Evolutionary conservation across 2,113 vertebrate genomes (phyloP), one percentile per base, ranked within the genome.

Genomic region (Cariama cristata): DNA sequence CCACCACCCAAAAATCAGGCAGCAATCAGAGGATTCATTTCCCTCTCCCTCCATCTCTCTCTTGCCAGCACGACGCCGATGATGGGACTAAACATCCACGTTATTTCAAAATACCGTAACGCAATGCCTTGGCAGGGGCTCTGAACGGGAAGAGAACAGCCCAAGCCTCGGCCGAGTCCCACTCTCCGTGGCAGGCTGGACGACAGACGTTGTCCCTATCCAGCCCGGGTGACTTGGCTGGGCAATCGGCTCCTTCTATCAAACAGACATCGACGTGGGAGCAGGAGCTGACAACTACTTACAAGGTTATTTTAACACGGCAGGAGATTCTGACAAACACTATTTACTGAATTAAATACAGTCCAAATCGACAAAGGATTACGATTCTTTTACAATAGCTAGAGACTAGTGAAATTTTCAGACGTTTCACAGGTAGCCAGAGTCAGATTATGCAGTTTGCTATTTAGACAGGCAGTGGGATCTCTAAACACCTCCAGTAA

Each of bases 21-120:
- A 74, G 52, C 40, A 33, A 7, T 32, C 49, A 32, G 17, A 73
- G 64, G 10, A 33, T 33, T 58, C 30, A 11, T 4, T 17, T 58
- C 74, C 72, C 19, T 32, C 30, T 16, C 23, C 44, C 28, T 74
- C 58, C 62, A 35, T 0, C 67, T 64, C n/a, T n/a, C 45, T 55
- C 35, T 28, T 7, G 8, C 50, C 38, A 58, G 28, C 49, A 68
- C 3, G 3, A n/a, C 62, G 20, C 24, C 1, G 1, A n/a, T 1
- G 17, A 55, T 4, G 14, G 11, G n/a, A 23, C 66, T n/a, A 7
- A 68, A 58, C 33, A 59, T 5, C 52, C n/a, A 60, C 6, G 0
- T 3, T 24, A 33, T 18, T 68, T 67, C 50, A 35, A 32, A 47
- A 59, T 3, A 79, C 9, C 8, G 1, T 5, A 16, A 14, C 0